Evolutionary conservation across 1,140 invertebrate species (phyloP), one percentile per base, ranked within the genome.

Genomic region (Cotesia chilonis): DNA sequence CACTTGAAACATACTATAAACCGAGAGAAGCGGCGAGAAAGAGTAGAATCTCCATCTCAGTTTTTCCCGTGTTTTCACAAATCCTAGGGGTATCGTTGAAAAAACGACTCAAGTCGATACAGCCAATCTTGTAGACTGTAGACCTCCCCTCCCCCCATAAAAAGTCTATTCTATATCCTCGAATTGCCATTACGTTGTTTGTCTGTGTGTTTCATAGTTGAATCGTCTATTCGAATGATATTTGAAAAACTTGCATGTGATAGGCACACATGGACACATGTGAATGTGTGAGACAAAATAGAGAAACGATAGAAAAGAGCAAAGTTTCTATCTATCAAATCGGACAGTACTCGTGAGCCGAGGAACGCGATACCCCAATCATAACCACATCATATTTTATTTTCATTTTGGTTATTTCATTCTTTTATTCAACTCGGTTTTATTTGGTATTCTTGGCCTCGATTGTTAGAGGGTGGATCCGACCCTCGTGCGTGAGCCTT

Each of bases 301-400:
- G n/a, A 57, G 35, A 20, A 52, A 20, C 4, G 65, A 72, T 72
- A 76, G 66, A 76, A 74, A 72, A 64, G 59, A 60, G 54, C 73
- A 12, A 51, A 37, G 68, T 71, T 73, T 28, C 64, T 72, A 73
- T 75, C 71, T 68, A 75, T 75, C 74, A 75, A 71, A 57, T 70
- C 61, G 69, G 67, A 71, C 68, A 75, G 70, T 14, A 14, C 36
- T 52, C 52, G 60, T 71, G 17, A 38, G 38, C 57, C 57, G n/a
- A 51, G 65, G 69, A 75, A 72, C 68, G 60, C 71, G 68, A 75
- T 75, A 71, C 35, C 41, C 74, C 71, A 75, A 75, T 75, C 74
- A 75, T 73, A 37, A 65, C 57, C 51, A 47, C 52, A 75, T 73
- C 74, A 75, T 75, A 75, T 75, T 75, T 75, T 75, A 75, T 75